phyloP scores from a whole-genome alignment of 2,113 vertebrate species.

The Lepidothrix coronata region DNA sequence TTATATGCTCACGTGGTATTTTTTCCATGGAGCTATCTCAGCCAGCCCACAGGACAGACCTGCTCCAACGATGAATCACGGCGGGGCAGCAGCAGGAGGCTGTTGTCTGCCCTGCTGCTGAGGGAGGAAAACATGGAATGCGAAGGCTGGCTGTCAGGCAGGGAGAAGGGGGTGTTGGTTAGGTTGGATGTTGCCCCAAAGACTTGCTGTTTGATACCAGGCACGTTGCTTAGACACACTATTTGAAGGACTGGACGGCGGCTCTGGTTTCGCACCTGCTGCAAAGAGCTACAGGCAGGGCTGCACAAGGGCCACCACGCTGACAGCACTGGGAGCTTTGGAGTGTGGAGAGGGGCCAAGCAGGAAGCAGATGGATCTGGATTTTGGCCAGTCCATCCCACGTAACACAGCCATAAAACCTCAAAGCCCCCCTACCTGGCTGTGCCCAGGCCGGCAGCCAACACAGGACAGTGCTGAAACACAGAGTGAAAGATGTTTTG shows the following conservation, averaged over 20 bases:
- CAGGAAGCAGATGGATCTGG: not conserved
- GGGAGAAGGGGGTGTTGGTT: not conserved
- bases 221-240: not conserved
- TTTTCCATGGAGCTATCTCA: constrained; percentile 42
- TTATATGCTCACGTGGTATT: constrained; percentile 38
- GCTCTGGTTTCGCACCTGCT: not conserved
- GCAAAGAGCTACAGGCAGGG: not conserved
- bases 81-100: constrained; percentile 17
- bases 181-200: not conserved
- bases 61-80: constrained; percentile 54
- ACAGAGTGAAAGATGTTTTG: not conserved
- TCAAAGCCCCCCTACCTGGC: not conserved
- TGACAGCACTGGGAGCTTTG: not conserved
- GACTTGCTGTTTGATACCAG: not conserved
- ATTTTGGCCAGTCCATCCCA: not conserved
- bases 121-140: not conserved
- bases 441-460: not conserved
- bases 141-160: not conserved
- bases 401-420: not conserved
- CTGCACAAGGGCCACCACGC: not conserved
- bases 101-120: not conserved
- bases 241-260: not conserved
- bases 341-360: not conserved
- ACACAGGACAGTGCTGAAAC: not conserved
- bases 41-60: constrained; percentile 62